phyloP scores from a whole-genome alignment of 2,888 invertebrate species.

The Priocnemis perturbator region DNA sequence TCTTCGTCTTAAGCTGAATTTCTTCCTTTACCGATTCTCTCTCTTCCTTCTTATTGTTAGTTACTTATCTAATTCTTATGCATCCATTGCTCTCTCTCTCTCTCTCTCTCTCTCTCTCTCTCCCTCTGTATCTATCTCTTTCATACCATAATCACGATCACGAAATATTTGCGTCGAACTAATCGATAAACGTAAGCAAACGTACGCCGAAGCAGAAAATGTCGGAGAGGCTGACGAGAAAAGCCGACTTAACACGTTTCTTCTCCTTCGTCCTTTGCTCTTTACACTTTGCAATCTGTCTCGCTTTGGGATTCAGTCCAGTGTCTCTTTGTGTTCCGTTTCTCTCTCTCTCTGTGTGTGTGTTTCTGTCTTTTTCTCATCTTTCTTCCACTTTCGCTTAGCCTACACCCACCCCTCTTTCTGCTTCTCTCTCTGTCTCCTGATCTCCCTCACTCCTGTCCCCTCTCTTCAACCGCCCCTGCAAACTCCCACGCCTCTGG shows the following conservation, averaged over 20 bases:
- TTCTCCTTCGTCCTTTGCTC: constrained; percentile 17
- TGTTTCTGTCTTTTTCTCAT: constrained; percentile 25
- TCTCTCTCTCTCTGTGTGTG: constrained; percentile 10
- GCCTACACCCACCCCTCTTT: constrained; percentile 25
- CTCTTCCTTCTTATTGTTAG: background rate
- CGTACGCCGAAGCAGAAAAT: too few relatives aligned
- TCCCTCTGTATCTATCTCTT: background rate
- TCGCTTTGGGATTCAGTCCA: constrained; percentile 48
- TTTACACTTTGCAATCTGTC: constrained; percentile 23
- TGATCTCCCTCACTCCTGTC: constrained; percentile 22
- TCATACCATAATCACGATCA: background rate
- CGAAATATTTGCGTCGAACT: too few relatives aligned
- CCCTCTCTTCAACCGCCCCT: background rate
- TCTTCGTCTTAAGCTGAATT: constrained; percentile 1
- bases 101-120: background rate
- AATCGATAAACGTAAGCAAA: background rate
- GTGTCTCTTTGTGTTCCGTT: constrained; percentile 47
- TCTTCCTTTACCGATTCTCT: background rate
- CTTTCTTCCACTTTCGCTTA: constrained; percentile 10
- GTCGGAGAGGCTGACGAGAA: background rate
- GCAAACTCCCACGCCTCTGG: constrained; percentile 56
- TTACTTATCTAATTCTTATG: too few relatives aligned
- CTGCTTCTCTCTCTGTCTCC: constrained; percentile 27
- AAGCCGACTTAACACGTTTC: constrained; percentile 27
- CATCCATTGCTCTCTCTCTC: background rate